Percentiles rank a stretch among this genome's conserved stretches.
phyloP scores from a whole-genome alignment of 2,113 vertebrate species.

The Amphiprion ocellaris region DNA sequence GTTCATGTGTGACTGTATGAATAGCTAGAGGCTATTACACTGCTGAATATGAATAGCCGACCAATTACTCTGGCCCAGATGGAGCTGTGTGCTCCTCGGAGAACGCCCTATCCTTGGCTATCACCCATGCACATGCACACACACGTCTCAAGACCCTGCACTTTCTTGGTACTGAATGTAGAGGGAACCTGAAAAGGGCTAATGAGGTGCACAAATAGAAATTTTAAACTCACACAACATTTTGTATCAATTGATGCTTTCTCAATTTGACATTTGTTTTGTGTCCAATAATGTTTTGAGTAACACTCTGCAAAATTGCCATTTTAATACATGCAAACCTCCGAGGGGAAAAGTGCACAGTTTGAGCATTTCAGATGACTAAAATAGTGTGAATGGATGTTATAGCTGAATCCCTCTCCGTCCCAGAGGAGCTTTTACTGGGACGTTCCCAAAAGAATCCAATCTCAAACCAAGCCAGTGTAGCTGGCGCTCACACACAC shows the following conservation, averaged over 20 bases:
- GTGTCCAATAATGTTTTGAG: slow-evolving; percentile 38
- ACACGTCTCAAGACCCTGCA: slow-evolving; percentile 25
- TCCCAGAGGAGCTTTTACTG: slow-evolving; percentile 79
- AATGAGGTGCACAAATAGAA: slow-evolving; percentile 62
- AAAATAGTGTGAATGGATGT: slow-evolving; percentile 55
- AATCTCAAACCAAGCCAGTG: slow-evolving; percentile 70
- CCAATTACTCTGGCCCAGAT: slow-evolving; percentile 85
- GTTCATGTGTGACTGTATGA: slow-evolving; percentile 81
- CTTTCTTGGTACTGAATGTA: slow-evolving; percentile 56
- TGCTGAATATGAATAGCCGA: slow-evolving; percentile 85
- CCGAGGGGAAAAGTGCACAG: slow-evolving; percentile 40
- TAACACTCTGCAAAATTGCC: slow-evolving; percentile 29
- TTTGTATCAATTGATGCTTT: slow-evolving; percentile 27
- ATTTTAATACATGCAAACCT: slow-evolving; percentile 52
- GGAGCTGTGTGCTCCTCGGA: slow-evolving; percentile 77
- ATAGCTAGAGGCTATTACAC: slow-evolving; percentile 80
- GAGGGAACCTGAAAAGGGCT: slow-evolving; percentile 52
- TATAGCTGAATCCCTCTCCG: slow-evolving; percentile 45
- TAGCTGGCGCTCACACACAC: slow-evolving; percentile 69
- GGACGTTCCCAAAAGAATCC: slow-evolving; percentile 75
- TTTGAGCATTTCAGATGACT: slow-evolving; percentile 52
- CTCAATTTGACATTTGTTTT: slow-evolving; percentile 38
- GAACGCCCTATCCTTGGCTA: slow-evolving; percentile 64
- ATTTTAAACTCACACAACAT: slow-evolving; percentile 35
- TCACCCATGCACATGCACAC: slow-evolving; percentile 39